Percentiles rank a stretch among this genome's conserved stretches.
These are phyloP conservation scores for Heliconius melpomene DNA, from an alignment of 1,140 invertebrate genomes.

Conservation along the genomic window DNA sequence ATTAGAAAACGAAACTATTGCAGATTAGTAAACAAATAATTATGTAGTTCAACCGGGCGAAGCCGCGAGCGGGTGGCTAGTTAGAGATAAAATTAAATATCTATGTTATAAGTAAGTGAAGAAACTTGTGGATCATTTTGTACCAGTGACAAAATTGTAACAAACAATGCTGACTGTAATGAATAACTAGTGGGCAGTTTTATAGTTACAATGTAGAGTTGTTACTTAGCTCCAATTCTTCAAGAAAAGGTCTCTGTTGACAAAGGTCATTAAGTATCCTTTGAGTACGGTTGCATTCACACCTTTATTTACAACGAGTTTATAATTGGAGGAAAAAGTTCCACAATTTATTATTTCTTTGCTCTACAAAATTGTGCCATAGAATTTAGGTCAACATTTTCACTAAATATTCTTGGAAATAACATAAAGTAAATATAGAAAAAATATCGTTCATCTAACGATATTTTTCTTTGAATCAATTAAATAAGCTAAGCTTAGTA, in stretches of 20 bases:
- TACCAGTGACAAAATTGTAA: background rate
- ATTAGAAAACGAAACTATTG: too few relatives aligned
- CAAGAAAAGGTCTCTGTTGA: background rate
- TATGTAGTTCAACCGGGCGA: too few relatives aligned
- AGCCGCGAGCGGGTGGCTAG: too few relatives aligned
- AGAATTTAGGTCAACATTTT: conserved; percentile 8
- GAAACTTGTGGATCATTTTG: background rate
- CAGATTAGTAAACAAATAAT: too few relatives aligned
- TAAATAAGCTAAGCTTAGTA: background rate
- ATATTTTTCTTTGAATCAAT: conserved; percentile 1
- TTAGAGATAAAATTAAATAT: too few relatives aligned
- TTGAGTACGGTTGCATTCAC: conserved; percentile 12
- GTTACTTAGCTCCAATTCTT: background rate
- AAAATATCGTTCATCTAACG: too few relatives aligned
- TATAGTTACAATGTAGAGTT: background rate
- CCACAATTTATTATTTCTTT: conserved; percentile 9
- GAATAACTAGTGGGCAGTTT: background rate
- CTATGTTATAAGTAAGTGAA: background rate
- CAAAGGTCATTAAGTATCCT: conserved; percentile 15
- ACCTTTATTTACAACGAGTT: conserved; percentile 12
- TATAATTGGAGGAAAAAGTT: conserved; percentile 17
- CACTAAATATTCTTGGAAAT: background rate
- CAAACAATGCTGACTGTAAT: background rate
- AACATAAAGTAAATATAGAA: background rate
- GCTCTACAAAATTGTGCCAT: background rate